phyloP scores from a whole-genome alignment of 2,797 vertebrate genomes.

The Oreochromis grahami region DNA sequence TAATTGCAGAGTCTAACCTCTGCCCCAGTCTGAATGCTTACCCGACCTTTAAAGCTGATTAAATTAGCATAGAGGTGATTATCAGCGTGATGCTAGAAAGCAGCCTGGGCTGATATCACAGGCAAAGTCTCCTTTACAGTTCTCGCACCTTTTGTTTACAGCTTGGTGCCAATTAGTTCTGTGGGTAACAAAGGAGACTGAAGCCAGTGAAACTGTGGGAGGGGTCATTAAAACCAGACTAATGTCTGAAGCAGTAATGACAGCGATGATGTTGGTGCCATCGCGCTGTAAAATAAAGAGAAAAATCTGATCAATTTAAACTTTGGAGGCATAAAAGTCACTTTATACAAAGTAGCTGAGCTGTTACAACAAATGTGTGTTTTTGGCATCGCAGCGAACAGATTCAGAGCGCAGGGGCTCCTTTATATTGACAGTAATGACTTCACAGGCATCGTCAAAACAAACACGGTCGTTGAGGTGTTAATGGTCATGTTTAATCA shows the following conservation, averaged over 20 bases:
- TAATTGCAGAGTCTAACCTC: constrained; percentile 29
- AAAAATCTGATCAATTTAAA: not conserved
- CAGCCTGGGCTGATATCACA: not conserved
- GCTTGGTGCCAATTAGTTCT: constrained; percentile 6
- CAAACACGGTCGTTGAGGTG: constrained; percentile 58
- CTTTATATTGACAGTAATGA: constrained; percentile 46
- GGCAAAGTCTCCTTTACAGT: constrained; percentile 16
- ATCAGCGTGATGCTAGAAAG: constrained; percentile 3
- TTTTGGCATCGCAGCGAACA: not conserved
- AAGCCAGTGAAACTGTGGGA: constrained; percentile 13
- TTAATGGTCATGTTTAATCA: constrained; percentile 41
- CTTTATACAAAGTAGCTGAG: not conserved
- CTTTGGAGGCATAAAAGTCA: not conserved
- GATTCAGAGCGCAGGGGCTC: constrained; percentile 1
- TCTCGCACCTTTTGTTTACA: constrained; percentile 3
- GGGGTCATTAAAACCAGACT: constrained; percentile 29
- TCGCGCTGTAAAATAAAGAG: not conserved
- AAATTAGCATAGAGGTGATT: constrained; percentile 25
- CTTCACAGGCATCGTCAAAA: constrained; percentile 45
- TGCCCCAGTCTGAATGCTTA: constrained; percentile 5
- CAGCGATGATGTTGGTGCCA: constrained; percentile 19
- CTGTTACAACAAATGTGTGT: not conserved
- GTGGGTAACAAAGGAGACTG: constrained; percentile 31
- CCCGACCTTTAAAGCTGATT: not conserved
- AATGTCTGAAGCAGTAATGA: constrained; percentile 16